phyloP scores from a whole-genome alignment of 1,140 invertebrate species.

The Drosophila equinoxialis region DNA sequence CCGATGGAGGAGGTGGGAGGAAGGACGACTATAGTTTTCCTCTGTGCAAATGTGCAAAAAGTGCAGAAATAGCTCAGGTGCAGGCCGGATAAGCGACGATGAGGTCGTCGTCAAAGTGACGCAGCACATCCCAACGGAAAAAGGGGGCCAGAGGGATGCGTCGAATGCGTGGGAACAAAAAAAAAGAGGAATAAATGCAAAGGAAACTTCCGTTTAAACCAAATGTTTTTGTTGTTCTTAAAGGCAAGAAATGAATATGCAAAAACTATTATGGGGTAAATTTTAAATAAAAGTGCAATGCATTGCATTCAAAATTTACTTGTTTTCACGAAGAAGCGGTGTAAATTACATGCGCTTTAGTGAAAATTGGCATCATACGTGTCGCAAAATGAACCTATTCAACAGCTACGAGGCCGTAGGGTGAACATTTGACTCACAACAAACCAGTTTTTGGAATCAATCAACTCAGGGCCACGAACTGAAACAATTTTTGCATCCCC shows the following conservation, averaged over 20 bases:
- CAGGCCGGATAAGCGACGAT: constrained; percentile 64
- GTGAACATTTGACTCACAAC: neutral
- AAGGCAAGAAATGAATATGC: neutral
- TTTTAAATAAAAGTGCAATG: no score
- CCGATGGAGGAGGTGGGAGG: constrained; percentile 15
- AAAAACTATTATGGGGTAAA: neutral
- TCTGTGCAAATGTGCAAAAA: constrained; percentile 72
- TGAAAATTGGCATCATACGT: constrained; percentile 9
- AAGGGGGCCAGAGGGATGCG: neutral
- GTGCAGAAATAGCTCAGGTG: constrained; percentile 77
- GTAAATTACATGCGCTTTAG: neutral
- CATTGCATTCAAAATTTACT: neutral
- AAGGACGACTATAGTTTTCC: constrained; percentile 1
- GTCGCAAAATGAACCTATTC: constrained; percentile 8
- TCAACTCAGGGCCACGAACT: constrained; percentile 10
- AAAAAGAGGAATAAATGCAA: neutral
- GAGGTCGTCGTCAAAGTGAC: constrained; percentile 69
- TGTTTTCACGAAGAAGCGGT: constrained; percentile 6
- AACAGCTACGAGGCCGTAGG: neutral
- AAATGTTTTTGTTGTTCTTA: neutral
- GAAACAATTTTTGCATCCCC: constrained; percentile 2
- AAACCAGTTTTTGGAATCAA: constrained; percentile 14
- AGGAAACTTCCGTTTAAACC: neutral
- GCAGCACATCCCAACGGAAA: constrained; percentile 20
- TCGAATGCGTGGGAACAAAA: neutral